phyloP scores from a whole-genome alignment of 2,797 vertebrate genomes.

The Anas capensis region DNA sequence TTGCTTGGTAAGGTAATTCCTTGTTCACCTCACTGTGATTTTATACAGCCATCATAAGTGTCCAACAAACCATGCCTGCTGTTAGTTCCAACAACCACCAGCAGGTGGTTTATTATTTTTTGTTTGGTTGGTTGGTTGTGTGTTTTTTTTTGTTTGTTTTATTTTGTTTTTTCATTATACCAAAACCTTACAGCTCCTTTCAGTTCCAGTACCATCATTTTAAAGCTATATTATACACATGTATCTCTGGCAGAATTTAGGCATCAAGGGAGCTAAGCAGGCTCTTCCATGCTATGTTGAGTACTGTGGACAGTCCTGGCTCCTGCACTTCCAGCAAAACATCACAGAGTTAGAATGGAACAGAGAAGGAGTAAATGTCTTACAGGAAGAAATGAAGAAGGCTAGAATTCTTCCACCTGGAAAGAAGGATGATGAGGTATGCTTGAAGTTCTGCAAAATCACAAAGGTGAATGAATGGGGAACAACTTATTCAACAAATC shows the following conservation, averaged over 20 bases:
- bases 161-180: background rate
- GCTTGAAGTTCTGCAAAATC: background rate
- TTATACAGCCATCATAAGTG: background rate
- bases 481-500: background rate
- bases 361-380: background rate
- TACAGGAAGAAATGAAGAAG: background rate
- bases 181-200: background rate
- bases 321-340: background rate
- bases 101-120: background rate
- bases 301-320: background rate
- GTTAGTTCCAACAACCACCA: background rate
- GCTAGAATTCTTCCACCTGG: fast-evolving
- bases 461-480: background rate
- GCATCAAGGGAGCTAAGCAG: background rate
- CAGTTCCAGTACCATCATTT: background rate
- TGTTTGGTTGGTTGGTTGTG: too few species aligned
- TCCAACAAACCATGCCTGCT: background rate
- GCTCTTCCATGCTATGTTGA: background rate
- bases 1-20: background rate
- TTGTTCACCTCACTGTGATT: background rate
- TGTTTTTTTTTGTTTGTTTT: too few species aligned
- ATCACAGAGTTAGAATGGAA: background rate
- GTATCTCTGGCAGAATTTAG: background rate
- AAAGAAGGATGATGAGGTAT: background rate
- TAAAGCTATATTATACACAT: background rate